These are phyloP conservation scores for Hycleus cichorii DNA, from an alignment of 1,140 invertebrate genomes.

Conservation along the genomic window DNA sequence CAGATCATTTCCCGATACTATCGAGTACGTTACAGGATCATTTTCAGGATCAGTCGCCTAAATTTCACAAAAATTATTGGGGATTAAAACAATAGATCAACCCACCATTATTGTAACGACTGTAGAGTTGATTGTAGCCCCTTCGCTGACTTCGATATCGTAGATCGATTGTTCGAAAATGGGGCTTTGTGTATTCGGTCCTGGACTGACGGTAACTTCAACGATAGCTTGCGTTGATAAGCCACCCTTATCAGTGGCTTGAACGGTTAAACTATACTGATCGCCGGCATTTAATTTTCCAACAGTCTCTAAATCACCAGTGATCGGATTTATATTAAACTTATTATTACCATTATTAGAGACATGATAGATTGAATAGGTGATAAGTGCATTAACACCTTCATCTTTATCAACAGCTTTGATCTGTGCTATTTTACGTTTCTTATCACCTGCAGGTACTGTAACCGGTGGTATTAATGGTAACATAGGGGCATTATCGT, in stretches of 20 bases:
- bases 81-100: slow-evolving; percentile 1
- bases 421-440: slow-evolving; percentile 67
- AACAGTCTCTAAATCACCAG: slow-evolving; percentile 67
- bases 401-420: slow-evolving; percentile 78
- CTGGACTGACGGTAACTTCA: slow-evolving; percentile 70
- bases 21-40: slow-evolving; percentile 76
- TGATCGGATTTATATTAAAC: slow-evolving; percentile 75
- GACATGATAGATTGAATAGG: slow-evolving; percentile 77
- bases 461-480: slow-evolving; percentile 67
- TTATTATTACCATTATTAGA: slow-evolving; percentile 81
- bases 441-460: slow-evolving; percentile 73
- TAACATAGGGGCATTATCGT: slow-evolving; percentile 75
- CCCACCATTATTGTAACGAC: slow-evolving; percentile 61
- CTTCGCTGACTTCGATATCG: slow-evolving; percentile 80
- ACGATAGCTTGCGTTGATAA: slow-evolving; percentile 73
- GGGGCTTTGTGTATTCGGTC: slow-evolving; percentile 78
- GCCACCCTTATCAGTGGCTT: slow-evolving; percentile 65
- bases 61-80: neutral
- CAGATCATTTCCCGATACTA: slow-evolving; percentile 77
- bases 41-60: slow-evolving; percentile 83
- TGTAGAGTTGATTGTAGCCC: slow-evolving; percentile 76
- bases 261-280: slow-evolving; percentile 80
- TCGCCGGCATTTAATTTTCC: slow-evolving; percentile 76
- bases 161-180: slow-evolving; percentile 72
- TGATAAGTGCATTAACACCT: slow-evolving; percentile 72